Conservation (phyloP, 2,888 invertebrate species). For the Xiphydria camelus region DNA sequence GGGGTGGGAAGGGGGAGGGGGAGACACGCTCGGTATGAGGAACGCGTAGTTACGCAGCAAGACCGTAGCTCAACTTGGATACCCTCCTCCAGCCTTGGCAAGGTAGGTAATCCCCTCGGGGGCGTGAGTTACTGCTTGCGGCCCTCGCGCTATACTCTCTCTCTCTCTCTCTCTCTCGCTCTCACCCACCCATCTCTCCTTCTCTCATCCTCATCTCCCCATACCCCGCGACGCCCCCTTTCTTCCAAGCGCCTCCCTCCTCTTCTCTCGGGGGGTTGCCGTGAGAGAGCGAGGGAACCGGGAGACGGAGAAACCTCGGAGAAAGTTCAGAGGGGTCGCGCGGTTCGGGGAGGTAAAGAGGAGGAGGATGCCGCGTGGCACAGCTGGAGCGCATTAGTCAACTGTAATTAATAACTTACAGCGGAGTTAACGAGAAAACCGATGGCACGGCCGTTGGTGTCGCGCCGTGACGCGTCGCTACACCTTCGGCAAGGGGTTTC, state of each 20-base stretch:
- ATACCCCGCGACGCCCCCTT: slow-evolving; percentile 10
- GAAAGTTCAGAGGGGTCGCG: slow-evolving; percentile 24
- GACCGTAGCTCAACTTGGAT: slow-evolving; percentile 56
- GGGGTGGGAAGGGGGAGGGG: slow-evolving; percentile 17
- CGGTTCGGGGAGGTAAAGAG: too few species aligned
- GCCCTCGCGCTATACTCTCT: slow-evolving; percentile 34
- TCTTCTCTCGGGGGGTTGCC: background rate
- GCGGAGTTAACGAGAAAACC: slow-evolving; percentile 44
- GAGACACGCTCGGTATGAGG: slow-evolving; percentile 57
- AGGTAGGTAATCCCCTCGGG: slow-evolving; percentile 59
- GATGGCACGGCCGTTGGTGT: slow-evolving; percentile 21
- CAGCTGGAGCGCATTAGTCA: slow-evolving; percentile 56
- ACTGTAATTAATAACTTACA: slow-evolving; percentile 55
- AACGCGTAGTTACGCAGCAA: slow-evolving; percentile 59
- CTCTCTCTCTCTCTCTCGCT: slow-evolving; percentile 21
- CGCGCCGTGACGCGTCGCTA: background rate
- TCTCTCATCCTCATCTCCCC: background rate
- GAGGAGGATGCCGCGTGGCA: slow-evolving; percentile 31
- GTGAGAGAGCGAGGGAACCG: too few species aligned
- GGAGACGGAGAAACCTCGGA: slow-evolving; percentile 23
- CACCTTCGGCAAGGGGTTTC: slow-evolving; percentile 11
- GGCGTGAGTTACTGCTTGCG: slow-evolving; percentile 54
- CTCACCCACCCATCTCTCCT: slow-evolving; percentile 17
- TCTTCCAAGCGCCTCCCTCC: background rate
- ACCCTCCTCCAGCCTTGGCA: slow-evolving; percentile 47